These are phyloP conservation scores for Ichneumoninae sp. DNA, from an alignment of 2,888 invertebrate species.

Conservation along the genomic window DNA sequence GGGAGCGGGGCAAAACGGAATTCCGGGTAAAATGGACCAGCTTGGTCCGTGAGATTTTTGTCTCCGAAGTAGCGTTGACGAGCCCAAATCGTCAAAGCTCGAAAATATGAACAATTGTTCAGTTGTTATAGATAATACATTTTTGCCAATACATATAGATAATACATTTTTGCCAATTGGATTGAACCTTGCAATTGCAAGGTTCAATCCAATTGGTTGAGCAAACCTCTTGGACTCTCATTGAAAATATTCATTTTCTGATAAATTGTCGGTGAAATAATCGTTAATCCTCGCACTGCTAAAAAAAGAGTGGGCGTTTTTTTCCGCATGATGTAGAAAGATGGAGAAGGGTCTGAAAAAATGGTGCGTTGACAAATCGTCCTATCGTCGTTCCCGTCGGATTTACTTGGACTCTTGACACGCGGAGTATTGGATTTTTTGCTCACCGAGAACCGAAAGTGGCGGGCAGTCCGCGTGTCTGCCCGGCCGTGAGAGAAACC, in stretches of 20 bases:
- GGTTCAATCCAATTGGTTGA: background rate
- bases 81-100: background rate
- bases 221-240: background rate
- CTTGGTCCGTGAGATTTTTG: background rate
- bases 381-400: background rate
- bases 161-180: no score
- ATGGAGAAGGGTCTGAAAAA: background rate
- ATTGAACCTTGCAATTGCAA: no score
- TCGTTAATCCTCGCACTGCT: no score
- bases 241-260: background rate
- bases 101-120: background rate
- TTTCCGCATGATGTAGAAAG: no score
- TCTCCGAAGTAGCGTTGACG: background rate
- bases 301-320: background rate
- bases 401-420: constrained; percentile 12
- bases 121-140: background rate
- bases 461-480: background rate
- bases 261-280: background rate
- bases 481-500: constrained; percentile 46
- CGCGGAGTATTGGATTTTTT: background rate
- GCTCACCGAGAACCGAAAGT: background rate
- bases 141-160: no score
- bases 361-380: background rate
- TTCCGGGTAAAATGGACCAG: no score
- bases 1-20: background rate